Base-by-base conservation (phyloP, 53 echinoderm and acorn worm genomes). In the Holothuria leucospilota region DNA sequence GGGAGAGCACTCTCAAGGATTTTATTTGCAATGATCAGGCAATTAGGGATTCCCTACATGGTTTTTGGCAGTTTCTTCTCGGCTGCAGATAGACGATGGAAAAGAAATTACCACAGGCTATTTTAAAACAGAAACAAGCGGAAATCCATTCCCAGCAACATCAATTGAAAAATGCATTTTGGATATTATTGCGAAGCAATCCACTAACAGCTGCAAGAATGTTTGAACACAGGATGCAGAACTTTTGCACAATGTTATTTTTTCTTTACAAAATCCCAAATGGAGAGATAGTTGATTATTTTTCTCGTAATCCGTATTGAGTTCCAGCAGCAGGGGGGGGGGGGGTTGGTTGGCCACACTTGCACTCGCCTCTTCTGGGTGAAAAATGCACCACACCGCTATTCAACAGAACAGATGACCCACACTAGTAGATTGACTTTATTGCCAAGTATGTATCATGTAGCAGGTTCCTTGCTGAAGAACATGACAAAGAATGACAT, bases 11-110 rank as follows among this genome's bases (percentile, higher is more conserved):
- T 65, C 83, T 86, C 30, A 87, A 90, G 77, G 93, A 93, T 68
- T 23, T n/a, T 93, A 13, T 75, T 86, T 53, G 90, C 90, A 29
- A 93, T 93, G 93, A 65, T 93, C 1, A 53, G 90, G 13, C 90
- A 93, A 39, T 29, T 90, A 34, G 93, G 93, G 0, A 82, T 82
- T 5, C n/a, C 93, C 93, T 10, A 87, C 93, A 5, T 93, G 75
- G 75, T 93, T 92, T 86, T 77, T n/a, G n/a, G 62, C 13, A 86
- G 86, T n/a, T n/a, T n/a, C n/a, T 93, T 93, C 56, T 86, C 89
- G 10, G 72, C 72, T 69, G 92, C 92, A 24, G 85, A 91, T 69
- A 67, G 71, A 63, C 63, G 85, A 28, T 91, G 88, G 92, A 62
- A n/a, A 83, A 84, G 91, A 91, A 84, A n/a, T n/a, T 12, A 51